Conservation (phyloP, 1,140 invertebrate species). For the Lamellibrachia luymesi region DNA sequence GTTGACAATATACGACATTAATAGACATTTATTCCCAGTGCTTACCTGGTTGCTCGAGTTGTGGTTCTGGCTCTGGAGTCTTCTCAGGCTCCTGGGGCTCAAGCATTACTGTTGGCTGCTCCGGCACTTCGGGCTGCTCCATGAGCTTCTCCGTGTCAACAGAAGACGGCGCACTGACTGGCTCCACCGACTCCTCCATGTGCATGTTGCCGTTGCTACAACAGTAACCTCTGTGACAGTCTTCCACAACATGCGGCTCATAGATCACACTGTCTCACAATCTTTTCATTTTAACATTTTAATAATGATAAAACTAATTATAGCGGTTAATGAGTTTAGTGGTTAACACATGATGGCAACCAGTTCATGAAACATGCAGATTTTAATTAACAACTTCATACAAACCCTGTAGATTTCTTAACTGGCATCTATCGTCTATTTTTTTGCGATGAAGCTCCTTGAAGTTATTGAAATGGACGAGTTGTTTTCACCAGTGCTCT, state of each 20-base stretch:
- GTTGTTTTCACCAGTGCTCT: no score
- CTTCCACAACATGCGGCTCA: background rate
- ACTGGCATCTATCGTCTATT: no score
- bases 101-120: conserved; percentile 25
- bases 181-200: conserved; percentile 6
- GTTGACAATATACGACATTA: background rate
- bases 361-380: no score
- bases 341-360: no score
- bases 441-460: no score
- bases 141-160: background rate
- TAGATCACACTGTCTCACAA: no score
- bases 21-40: background rate
- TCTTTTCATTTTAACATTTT: no score
- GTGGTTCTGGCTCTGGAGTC: conserved; percentile 25
- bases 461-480: no score
- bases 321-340: no score
- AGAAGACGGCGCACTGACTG: background rate
- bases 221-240: background rate
- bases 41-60: conserved; percentile 22
- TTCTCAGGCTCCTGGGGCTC: conserved; percentile 24
- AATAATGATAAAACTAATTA: no score
- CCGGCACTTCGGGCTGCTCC: background rate
- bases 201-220: conserved; percentile 12
- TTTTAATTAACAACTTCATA: no score
- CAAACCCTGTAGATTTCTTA: no score